Base-by-base conservation (phyloP, 2,797 vertebrate species). In the Parauchenoglanis ngamensis region DNA sequence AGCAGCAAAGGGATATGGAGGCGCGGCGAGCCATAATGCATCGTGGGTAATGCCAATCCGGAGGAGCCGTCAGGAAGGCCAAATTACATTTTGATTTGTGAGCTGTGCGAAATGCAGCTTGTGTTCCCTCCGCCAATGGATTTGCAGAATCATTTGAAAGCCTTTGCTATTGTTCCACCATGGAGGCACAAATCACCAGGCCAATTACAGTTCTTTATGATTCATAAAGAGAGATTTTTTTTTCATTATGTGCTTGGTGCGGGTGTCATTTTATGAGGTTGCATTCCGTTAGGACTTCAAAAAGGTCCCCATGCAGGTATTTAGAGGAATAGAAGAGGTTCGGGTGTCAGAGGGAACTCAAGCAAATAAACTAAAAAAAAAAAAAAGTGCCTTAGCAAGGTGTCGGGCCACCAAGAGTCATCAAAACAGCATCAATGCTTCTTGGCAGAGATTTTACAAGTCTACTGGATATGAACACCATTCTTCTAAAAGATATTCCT, bases 81-180 rank as follows among this genome's bases (percentile, higher is more conserved):
- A 96, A 96, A 97, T 97, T 95, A 97, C 95, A 96, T 96, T 97
- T 96, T 97, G 96, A 97, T 96, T 97, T 97, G 95, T 96, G 93
- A 95, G 91, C 91, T 94, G 93, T 94, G 91, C 88, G 93, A 90
- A 93, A 94, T 90, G 94, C 95, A 95, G 94, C 93, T 94, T 92
- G 92, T 89, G 94, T 93, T 94, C 92, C 93, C 92, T 94, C 95
- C 94, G 94, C 95, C 79, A 21, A 95, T 95, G 94, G 87, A 90
- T 89, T 91, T 92, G 90, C 88, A 89, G 82, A 86, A 92, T 92
- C 84, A 91, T 91, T 63, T 84, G 83, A 81, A 90, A 88, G 87
- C 87, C 76, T 73, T 73, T 70, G 85, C 88, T 88, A 86, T 87
- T 59, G 88, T 90, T 92, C 90, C 86, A 92, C 84, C 67, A 84